Base-by-base conservation (phyloP, 2,797 vertebrate genomes). In the Eulemur mongoz region DNA sequence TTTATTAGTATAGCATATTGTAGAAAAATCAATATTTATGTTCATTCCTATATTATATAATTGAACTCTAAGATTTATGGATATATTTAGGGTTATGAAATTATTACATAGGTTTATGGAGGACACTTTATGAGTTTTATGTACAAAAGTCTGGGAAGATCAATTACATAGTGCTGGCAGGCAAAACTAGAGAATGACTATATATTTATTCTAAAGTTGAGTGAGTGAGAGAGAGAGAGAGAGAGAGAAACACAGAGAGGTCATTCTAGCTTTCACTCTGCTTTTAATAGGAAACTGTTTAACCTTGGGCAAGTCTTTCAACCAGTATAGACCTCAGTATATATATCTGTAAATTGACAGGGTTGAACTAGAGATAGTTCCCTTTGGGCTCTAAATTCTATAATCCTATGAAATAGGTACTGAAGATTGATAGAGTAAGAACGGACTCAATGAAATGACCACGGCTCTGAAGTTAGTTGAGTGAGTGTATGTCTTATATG, bases 21-120 rank as follows among this genome's bases (percentile, higher is more conserved):
- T n/a, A 48, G 59, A 3, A 94, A 97, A 98, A 89, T 65, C 23
- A 48, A 13, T 86, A 89, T 89, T 22, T 86, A 38, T 72, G 12
- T 0, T 32, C 65, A 91, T 93, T 92, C 61, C 0, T 78, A 80
- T 50, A 59, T 27, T 40, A 86, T 82, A 91, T 59, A 35, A 67
- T 9, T 27, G 80, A 75, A 5, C 0, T 69, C 79, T 38, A 82
- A 81, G 5, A 81, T 54, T 2, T 84, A 59, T 80, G n/a, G 1
- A 13, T 89, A 1, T 57, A 70, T 70, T 43, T 92, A 88, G 20
- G 93, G 70, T 91, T 72, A 57, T 30, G 8, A 30, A 86, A 88
- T 18, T 48, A 79, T 78, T 73, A 93, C 69, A 57, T 80, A 8
- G 27, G 35, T 96, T 89, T 75, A 57, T 63, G 3, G 18, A 59